Base-by-base conservation (phyloP, 2,888 invertebrate genomes). In the Pyralis farinalis region DNA sequence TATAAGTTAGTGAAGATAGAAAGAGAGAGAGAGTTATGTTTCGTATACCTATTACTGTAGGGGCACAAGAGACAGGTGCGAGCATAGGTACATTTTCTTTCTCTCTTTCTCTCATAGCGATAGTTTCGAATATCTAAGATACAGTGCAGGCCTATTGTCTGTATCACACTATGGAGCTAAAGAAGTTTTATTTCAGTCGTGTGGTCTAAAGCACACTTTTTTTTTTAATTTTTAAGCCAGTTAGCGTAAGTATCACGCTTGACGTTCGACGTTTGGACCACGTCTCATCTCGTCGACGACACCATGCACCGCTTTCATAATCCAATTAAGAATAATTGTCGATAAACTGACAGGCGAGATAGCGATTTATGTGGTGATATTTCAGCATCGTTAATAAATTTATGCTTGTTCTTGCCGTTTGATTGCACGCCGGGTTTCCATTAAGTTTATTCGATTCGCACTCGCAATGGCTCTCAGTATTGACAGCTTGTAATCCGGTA, bases 291-390 rank as follows among this genome's bases (percentile, higher is more conserved):
- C 41, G 36, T 34, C 55, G 42, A 48, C 64, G 60, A 68, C 70
- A 71, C 60, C 63, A 65, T 57, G 60, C 66, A 74, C 71, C 73
- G 80, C 83, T 85, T 84, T 86, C 85, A 83, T 88, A 88, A 87
- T 87, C 88, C 87, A 88, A 88, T 87, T 88, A 88, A 83, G 85
- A 84, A 83, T 87, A 87, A 87, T 87, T 83, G 85, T 86, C 87
- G 86, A 82, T 86, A 85, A 87, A 86, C 80, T 85, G 87, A 86
- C 87, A 80, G 84, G 67, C 71, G 58, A 71, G 75, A 81, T 84
- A 75, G 76, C 83, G 82, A 88, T 88, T 87, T 87, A 88, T 86
- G 87, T 66, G 79, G 81, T 78, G 86, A 88, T 88, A 88, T 88
- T 87, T 88, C 78, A 86, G 77, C 70, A 80, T 86, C 74, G 85